Conservation (phyloP, 1,140 invertebrate genomes). For the Ruditapes philippinarum region DNA sequence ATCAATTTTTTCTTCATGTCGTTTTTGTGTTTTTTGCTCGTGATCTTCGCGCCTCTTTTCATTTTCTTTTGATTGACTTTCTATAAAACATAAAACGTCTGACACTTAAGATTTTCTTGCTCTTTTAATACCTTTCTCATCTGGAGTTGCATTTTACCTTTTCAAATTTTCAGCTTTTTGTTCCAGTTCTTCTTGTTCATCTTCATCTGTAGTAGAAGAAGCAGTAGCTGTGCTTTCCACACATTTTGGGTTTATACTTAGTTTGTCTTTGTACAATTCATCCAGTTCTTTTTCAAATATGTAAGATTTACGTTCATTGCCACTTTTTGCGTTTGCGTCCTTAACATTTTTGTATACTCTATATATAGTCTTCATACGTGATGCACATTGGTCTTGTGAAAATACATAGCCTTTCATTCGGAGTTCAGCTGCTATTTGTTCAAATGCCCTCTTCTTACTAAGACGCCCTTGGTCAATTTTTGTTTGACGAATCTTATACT, state of each 20-base stretch:
- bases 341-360: conserved; percentile 29
- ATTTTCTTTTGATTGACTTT: too few relatives aligned
- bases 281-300: background rate
- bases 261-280: background rate
- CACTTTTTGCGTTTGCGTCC: background rate
- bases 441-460: background rate
- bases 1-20: too few relatives aligned
- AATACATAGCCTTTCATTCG: background rate
- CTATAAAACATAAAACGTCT: too few relatives aligned
- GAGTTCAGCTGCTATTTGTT: background rate
- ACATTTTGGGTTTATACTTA: background rate
- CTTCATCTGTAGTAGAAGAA: background rate
- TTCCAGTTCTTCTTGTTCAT: background rate
- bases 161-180: background rate
- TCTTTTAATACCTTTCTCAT: too few relatives aligned
- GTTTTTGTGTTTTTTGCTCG: too few relatives aligned
- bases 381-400: background rate
- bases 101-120: too few relatives aligned
- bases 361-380: background rate
- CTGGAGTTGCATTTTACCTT: too few relatives aligned
- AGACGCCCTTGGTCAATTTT: background rate
- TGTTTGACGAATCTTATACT: background rate
- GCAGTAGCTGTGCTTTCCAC: background rate
- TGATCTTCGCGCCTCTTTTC: too few relatives aligned
- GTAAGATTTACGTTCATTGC: background rate